These are phyloP conservation scores for Origma solitaria DNA, from an alignment of 2,113 vertebrate species.

Conservation along the genomic window DNA sequence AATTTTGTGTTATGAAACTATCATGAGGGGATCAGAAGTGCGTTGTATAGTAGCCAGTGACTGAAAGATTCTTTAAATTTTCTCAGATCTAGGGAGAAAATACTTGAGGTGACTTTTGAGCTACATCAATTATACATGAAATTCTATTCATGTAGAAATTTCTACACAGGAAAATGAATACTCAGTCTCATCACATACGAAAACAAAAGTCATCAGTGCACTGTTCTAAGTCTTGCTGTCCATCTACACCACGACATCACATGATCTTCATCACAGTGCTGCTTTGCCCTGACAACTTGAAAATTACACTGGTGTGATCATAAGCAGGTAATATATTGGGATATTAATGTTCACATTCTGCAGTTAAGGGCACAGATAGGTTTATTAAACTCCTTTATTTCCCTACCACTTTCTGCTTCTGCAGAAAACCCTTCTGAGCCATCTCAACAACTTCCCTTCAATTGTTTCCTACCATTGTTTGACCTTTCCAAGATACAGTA, in stretches of 20 bases:
- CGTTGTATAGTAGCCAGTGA: neutral
- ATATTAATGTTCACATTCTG: neutral
- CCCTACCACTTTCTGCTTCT: neutral
- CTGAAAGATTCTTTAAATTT: neutral
- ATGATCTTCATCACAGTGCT: neutral
- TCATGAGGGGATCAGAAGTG: rapidly evolving
- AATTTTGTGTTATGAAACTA: neutral
- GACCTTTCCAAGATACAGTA: neutral
- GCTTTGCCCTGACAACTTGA: neutral
- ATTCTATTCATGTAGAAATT: neutral
- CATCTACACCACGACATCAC: neutral
- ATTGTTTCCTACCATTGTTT: neutral
- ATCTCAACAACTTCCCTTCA: neutral
- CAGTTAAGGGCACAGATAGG: neutral
- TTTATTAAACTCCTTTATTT: neutral
- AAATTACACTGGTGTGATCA: neutral
- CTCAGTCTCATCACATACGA: neutral
- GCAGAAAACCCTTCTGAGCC: neutral
- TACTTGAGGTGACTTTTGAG: neutral
- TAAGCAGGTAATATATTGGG: neutral
- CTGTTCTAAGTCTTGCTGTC: neutral
- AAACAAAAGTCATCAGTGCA: neutral
- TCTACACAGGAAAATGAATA: neutral
- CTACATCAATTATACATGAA: neutral
- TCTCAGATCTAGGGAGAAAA: neutral